Evolutionary conservation across 2,113 vertebrate genomes (phyloP).

Genomic region (Circaetus cinerascens): DNA sequence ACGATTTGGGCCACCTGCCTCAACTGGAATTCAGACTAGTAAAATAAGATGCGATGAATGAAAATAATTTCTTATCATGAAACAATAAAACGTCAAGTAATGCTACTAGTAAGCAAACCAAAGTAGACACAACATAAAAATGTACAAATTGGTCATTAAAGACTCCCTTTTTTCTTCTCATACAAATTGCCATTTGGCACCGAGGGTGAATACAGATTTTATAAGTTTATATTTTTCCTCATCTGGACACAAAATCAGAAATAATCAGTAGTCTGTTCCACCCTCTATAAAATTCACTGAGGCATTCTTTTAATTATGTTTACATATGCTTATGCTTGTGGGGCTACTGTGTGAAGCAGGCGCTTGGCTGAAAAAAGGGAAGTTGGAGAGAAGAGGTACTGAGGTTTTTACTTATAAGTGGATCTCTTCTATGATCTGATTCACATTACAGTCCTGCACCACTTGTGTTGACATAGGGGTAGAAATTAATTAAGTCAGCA

Average conservation of each 20-base stretch:
- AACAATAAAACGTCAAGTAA: neutral
- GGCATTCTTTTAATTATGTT: neutral
- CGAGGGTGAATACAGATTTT: neutral
- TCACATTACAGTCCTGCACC: neutral
- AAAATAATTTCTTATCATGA: neutral
- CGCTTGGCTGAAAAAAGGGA: neutral
- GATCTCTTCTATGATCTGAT: neutral
- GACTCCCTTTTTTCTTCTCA: neutral
- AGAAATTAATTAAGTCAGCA: conserved; percentile 42
- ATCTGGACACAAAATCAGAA: neutral
- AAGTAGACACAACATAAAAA: neutral
- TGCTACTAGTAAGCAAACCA: neutral
- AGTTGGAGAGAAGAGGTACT: neutral
- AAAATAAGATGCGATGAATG: neutral
- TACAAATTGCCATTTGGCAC: neutral
- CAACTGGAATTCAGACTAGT: neutral
- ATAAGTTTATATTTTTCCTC: neutral
- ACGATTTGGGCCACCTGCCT: neutral
- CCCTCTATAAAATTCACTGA: neutral
- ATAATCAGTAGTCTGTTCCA: neutral
- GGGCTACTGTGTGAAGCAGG: neutral
- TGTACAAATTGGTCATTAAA: neutral
- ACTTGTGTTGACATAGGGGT: neutral
- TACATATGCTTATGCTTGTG: neutral
- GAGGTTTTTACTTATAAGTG: neutral